These are phyloP conservation scores for Strix occidentalis DNA, from an alignment of 2,797 vertebrate species.

Conservation along the genomic window DNA sequence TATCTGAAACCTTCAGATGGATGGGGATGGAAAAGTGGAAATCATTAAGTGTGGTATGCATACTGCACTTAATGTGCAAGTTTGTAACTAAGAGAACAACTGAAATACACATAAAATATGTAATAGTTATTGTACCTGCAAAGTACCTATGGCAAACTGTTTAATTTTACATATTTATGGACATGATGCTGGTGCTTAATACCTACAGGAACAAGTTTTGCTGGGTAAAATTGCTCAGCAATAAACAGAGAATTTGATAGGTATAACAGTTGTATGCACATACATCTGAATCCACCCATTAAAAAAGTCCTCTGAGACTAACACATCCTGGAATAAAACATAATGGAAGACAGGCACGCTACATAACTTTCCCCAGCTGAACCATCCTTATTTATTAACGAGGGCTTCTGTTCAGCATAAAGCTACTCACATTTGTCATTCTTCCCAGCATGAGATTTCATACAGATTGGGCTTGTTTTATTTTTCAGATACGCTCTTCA, in stretches of 20 bases:
- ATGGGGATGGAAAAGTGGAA: background rate
- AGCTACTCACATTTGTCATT: background rate
- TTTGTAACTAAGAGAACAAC: background rate
- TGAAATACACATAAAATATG: background rate
- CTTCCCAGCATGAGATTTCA: background rate
- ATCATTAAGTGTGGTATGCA: accelerated
- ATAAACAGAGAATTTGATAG: background rate
- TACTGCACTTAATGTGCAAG: background rate
- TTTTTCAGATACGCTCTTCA: background rate
- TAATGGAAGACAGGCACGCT: background rate
- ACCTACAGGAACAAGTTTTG: background rate
- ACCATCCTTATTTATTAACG: background rate
- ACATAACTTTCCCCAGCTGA: background rate
- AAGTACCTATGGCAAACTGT: background rate
- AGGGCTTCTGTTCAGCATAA: background rate
- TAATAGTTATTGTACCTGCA: background rate
- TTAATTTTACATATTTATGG: background rate
- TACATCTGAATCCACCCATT: background rate
- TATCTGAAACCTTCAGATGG: background rate
- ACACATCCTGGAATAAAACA: background rate
- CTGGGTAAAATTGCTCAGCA: background rate
- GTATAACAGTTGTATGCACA: background rate
- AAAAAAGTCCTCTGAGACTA: background rate
- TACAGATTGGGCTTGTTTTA: background rate
- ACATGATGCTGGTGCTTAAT: background rate